These are phyloP conservation scores for Heliconius congener DNA, from an alignment of 1,140 invertebrate species.

Conservation along the genomic window DNA sequence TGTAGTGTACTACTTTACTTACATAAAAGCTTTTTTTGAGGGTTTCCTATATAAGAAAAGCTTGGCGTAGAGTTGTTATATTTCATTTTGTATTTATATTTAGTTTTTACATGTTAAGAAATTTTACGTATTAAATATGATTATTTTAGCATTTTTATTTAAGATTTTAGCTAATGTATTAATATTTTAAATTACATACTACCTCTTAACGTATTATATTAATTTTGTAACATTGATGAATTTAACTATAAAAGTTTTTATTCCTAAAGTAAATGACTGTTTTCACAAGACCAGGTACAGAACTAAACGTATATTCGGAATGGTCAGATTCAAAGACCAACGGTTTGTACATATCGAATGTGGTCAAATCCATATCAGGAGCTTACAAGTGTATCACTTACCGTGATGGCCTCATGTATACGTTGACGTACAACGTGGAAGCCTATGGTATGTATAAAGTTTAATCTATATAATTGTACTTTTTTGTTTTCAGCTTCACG, in stretches of 20 bases:
- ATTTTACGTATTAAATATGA: no score
- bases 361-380: constrained; percentile 58
- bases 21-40: no score
- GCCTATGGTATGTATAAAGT: constrained; percentile 52
- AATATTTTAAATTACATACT: not conserved
- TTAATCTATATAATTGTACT: no score
- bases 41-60: no score
- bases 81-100: no score
- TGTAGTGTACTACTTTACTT: no score
- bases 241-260: constrained; percentile 25
- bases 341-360: constrained; percentile 51
- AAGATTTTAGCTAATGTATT: no score
- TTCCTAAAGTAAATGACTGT: constrained; percentile 62
- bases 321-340: constrained; percentile 49
- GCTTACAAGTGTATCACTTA: constrained; percentile 59
- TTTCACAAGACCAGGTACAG: constrained; percentile 75
- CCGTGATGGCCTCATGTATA: constrained; percentile 47
- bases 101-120: no score
- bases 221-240: not conserved
- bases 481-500: no score
- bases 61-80: no score
- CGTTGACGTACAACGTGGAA: constrained; percentile 47
- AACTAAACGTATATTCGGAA: constrained; percentile 58
- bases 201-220: not conserved
- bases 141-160: no score